Evolutionary conservation across 2,113 vertebrate genomes (phyloP), one percentile per base, ranked within the genome.

Genomic region (Syngnathus scovelli): DNA sequence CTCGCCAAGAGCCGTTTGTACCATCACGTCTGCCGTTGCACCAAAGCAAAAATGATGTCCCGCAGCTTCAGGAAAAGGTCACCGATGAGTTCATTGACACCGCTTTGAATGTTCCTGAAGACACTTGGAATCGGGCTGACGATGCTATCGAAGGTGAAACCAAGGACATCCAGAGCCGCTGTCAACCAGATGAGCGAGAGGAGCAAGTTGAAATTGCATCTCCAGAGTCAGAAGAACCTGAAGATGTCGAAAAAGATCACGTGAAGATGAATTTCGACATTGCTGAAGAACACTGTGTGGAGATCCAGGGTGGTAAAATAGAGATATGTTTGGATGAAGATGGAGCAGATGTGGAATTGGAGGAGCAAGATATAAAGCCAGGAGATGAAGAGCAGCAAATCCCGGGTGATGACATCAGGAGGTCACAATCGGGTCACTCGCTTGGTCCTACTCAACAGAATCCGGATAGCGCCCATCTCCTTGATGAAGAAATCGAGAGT

Each of bases 361-460:
- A 64, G 18, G 49, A 75, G 58, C 59, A 49, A 74, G 65, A 71
- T 0, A 4, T 13, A 46, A 64, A 69, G 39, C 64, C 70, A 49
- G 38, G 65, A 18, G 61, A 66, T 44, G 27, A 43, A 7, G n/a
- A 38, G n/a, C 67, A 66, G 11, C 48, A 65, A 11, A 62, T 59
- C 48, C 5, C 19, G 6, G 37, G 21, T 49, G 65, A 79, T 49
- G 67, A 79, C 69, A 27, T 19, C 21, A 4, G 58, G 46, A 60
- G 64, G 18, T 70, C 52, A 61, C 75, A 72, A 21, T 1, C 39
- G 39, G 27, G 27, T 3, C 27, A 33, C 39, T 39, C 9, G 39
- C 6, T 1, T 39, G 55, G 64, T 62, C 67, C 38, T 13, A 61
- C 2, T 37, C 44, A 69, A 38, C 62, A 23, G 13, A 16, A 7